Conservation (phyloP, 2,888 invertebrate species). For the Syrphus vitripennis region DNA sequence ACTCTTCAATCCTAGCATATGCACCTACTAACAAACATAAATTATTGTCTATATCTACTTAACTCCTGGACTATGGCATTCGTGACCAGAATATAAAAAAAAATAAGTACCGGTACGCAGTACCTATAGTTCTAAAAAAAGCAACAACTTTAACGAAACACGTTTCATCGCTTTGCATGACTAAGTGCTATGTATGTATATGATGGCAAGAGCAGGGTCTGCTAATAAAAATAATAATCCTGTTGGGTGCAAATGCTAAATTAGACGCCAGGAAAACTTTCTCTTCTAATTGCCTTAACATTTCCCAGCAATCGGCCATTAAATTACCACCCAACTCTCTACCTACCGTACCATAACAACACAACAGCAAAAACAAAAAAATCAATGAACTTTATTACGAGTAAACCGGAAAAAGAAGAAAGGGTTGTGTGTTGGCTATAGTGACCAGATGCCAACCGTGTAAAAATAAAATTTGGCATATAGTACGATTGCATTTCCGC, state of each 20-base stretch:
- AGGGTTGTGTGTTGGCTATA: conserved; percentile 35
- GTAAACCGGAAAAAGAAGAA: conserved; percentile 13
- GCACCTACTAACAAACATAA: too few relatives aligned
- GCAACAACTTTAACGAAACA: neutral
- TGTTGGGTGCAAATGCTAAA: conserved; percentile 1
- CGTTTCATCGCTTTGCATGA: conserved; percentile 24
- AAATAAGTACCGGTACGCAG: too few relatives aligned
- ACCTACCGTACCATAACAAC: neutral
- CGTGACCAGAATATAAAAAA: conserved; percentile 39
- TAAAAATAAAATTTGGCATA: neutral
- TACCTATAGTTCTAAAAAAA: neutral
- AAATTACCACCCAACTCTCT: conserved; percentile 15
- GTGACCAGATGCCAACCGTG: neutral
- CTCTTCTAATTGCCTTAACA: conserved; percentile 3
- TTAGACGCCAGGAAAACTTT: conserved; percentile 29
- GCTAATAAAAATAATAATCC: neutral
- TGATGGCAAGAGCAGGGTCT: neutral
- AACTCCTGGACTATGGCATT: neutral
- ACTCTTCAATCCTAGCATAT: too few relatives aligned
- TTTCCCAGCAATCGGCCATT: conserved; percentile 29
- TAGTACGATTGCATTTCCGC: conserved; percentile 5
- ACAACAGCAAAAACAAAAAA: conserved; percentile 9
- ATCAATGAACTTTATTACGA: conserved; percentile 32
- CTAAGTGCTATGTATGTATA: neutral
- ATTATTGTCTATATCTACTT: neutral